Base-by-base conservation (phyloP, 1,140 invertebrate species). In the Bombus sylvicola region DNA sequence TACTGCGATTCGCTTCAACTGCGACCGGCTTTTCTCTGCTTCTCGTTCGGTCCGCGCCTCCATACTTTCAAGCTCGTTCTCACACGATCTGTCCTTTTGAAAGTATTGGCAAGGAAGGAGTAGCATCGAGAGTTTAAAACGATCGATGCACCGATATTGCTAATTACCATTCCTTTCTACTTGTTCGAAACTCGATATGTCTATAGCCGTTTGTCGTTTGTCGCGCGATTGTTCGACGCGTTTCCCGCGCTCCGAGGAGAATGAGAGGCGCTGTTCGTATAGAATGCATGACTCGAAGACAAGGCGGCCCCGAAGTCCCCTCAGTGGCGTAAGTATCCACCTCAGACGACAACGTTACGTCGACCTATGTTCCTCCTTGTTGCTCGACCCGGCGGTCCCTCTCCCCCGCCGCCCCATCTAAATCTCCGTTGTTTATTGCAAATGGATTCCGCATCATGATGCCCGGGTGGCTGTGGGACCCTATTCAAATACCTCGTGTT, bases 381-480 rank as follows among this genome's bases (percentile, higher is more conserved):
- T 28, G 28, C 59, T 72, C 34, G 9, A 43, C 22, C 39, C 39
- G 53, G 18, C 74, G 43, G 3, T 57, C 74, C 85, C 81, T 68
- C 9, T 22, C 64, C 77, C 64, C 78, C 47, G 62, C 41, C 34
- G 28, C 89, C 81, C 75, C 87, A 89, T 89, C 92, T 93, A 94
- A 94, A 95, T 95, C 94, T 94, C 88, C 86, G 94, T 95, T 95
- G 94, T 95, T 95, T 95, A 95, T 95, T 95, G 94, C 95, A 95
- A 95, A 95, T 95, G 94, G 93, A 95, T 95, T 95, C 93, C 92
- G 90, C 92, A 93, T 93, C 92, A 94, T 91, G 92, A 93, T 92
- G 91, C 93, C 91, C 91, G 91, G 87, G 91, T 90, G 91, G 92
- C 91, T 93, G 68, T 86, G 92, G 89, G 89, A 93, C 92, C 92